These are phyloP conservation scores for Pandemis heparana DNA, from an alignment of 2,888 invertebrate genomes.

Conservation along the genomic window DNA sequence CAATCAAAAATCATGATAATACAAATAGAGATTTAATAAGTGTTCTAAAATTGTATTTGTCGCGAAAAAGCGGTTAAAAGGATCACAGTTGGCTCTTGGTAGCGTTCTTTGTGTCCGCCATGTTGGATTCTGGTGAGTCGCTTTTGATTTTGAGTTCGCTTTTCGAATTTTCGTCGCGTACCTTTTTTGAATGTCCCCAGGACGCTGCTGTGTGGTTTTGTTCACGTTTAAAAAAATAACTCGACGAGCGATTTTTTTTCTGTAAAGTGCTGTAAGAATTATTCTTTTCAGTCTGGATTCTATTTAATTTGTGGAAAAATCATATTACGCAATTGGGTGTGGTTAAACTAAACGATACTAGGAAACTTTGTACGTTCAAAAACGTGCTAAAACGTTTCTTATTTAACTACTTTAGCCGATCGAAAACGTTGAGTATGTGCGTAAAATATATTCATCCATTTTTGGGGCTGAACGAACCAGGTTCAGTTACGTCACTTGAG, in stretches of 20 bases:
- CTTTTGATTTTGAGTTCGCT: slow-evolving; percentile 58
- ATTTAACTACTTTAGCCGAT: neutral
- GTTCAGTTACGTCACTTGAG: slow-evolving; percentile 32
- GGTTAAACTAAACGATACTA: slow-evolving; percentile 17
- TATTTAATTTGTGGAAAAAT: neutral
- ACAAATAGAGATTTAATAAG: slow-evolving; percentile 1
- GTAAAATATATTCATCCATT: neutral
- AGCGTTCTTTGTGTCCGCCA: slow-evolving; percentile 63
- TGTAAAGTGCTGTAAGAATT: neutral
- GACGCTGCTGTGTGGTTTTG: neutral
- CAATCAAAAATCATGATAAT: slow-evolving; percentile 4
- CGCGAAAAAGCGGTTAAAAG: slow-evolving; percentile 44
- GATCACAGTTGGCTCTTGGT: slow-evolving; percentile 47
- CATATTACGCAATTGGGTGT: slow-evolving; percentile 17
- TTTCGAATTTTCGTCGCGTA: slow-evolving; percentile 59
- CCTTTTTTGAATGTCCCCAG: slow-evolving; percentile 39
- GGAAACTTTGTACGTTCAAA: neutral
- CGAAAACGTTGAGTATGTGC: neutral
- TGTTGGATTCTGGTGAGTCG: slow-evolving; percentile 58
- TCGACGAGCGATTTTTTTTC: neutral
- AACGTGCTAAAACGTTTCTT: neutral
- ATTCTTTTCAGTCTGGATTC: neutral
- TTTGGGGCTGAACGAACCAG: slow-evolving; percentile 12
- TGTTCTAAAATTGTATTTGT: neutral
- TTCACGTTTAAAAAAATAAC: neutral